Evolutionary conservation across 2,797 vertebrate species (phyloP), one percentile per base, ranked within the genome.

Genomic region (Hafferia zeledoni): DNA sequence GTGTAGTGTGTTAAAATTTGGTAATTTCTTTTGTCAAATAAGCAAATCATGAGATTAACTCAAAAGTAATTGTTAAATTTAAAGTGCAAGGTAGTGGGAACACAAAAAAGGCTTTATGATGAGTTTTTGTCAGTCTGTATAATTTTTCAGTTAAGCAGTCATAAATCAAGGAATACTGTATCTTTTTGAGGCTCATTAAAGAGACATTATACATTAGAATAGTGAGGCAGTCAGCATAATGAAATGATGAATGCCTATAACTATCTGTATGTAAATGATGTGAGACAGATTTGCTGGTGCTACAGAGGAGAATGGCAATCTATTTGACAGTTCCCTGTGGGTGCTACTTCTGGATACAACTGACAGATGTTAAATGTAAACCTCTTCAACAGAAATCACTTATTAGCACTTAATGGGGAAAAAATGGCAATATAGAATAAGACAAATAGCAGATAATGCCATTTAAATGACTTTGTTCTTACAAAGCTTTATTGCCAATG

Each of bases 131-230:
- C 96, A 97, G 97, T 98, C 98, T 98, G 98, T 98, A 98, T 98
- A 98, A 98, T 98, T 98, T 98, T 98, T 98, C 97, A 98, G 97
- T 98, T 98, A 98, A 97, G 97, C 97, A 97, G 96, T 95, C 96
- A 98, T 98, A 98, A 98, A 98, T 98, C 98, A 98, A 98, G 95
- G 97, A 98, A 98, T 98, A 98, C 97, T 98, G 97, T 98, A 98
- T 98, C 98, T 98, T 97, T 97, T 97, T 97, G 97, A 98, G 98
- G 97, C 98, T 98, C 98, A 98, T 98, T 98, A 98, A 98, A 98
- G 98, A 98, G 97, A 96, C 97, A 98, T 98, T 98, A 98, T 96
- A 96, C 91, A 97, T 98, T 96, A 97, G 97, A 98, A 97, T 96
- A 96, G 96, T 95, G 96, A 97, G 97, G 95, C 97, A 97, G 88